Base-by-base conservation (phyloP, 2,113 vertebrate genomes). In the Upupa epops region DNA sequence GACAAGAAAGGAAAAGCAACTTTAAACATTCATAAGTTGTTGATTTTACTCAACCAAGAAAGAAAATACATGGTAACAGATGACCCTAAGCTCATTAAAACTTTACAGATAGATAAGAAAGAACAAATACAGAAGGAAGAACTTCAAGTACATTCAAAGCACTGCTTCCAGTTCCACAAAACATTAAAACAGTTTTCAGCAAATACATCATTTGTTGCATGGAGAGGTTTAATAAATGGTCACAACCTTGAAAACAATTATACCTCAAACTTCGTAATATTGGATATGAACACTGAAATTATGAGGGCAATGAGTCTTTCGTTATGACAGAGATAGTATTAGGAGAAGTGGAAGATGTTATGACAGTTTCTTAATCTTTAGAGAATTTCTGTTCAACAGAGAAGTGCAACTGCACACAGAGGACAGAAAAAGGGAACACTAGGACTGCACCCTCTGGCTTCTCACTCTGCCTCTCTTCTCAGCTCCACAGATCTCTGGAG, bases 201-300 rank as follows among this genome's bases (percentile, higher is more conserved):
- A 76, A 79, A 63, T 55, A 28, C 7, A 79, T 64, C 0, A 70
- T 89, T 64, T 83, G 15, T 83, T 42, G 55, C 12, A 25, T 36
- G 55, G 64, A 92, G 55, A 66, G 6, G 2, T 80, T 74, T 73
- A 86, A 88, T 83, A 88, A 80, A 80, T 49, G 22, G 9, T 83
- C 46, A 71, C 26, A 76, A 52, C 36, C 22, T 48, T 77, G 66
- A 93, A 94, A 90, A n/a, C n/a, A 87, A 40, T 84, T 92, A 56
- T 64, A 60, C 21, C 10, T 48, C 60, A 86, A 66, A 74, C 11
- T 91, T 82, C 45, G 5, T 5, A 72, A 13, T 61, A 25, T 13
- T 83, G 60, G 34, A 40, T 76, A 77, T 55, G 48, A 90, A 52
- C 20, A 80, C 13, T 65, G 64, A 77, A 93, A 88, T 83, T 74